A percentile compares a stretch with the other conserved stretches of the same genome.
These are phyloP conservation scores for Barbus barbus DNA, from an alignment of 2,113 vertebrate genomes.

Conservation along the genomic window DNA sequence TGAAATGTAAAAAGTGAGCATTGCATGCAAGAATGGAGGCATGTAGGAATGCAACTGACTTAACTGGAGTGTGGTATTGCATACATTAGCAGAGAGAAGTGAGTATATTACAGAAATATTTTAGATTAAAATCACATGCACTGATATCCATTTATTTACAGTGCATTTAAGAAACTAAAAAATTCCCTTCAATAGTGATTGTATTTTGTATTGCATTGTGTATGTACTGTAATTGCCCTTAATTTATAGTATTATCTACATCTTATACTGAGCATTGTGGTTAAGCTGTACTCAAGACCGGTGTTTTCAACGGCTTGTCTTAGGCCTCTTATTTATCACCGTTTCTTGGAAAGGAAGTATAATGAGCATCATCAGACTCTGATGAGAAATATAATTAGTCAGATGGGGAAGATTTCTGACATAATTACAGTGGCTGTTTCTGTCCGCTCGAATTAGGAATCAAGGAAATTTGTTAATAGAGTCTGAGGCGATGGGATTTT, in stretches of 20 bases:
- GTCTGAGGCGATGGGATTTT: background rate
- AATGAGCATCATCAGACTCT: conserved; percentile 56
- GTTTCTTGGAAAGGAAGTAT: conserved; percentile 44
- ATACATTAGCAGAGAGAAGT: background rate
- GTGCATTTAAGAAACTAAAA: background rate
- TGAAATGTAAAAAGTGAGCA: background rate
- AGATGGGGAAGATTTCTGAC: conserved; percentile 55
- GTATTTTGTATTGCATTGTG: background rate
- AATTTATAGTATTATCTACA: background rate
- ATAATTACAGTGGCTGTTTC: conserved; percentile 57
- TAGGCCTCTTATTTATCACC: conserved; percentile 46
- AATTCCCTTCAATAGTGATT: background rate
- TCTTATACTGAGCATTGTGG: background rate
- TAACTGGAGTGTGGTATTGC: background rate
- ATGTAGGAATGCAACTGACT: background rate
- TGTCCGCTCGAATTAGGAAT: conserved; percentile 57
- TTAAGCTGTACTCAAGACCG: background rate
- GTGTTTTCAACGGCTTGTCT: conserved; percentile 22
- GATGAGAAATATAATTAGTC: conserved; percentile 60
- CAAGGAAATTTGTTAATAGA: conserved; percentile 38
- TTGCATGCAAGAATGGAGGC: background rate
- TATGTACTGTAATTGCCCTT: conserved; percentile 1
- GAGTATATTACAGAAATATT: background rate
- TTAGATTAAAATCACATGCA: background rate
- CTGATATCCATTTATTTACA: background rate